Base-by-base conservation (phyloP, 1,140 invertebrate species). In the Lucilia cuprina region DNA sequence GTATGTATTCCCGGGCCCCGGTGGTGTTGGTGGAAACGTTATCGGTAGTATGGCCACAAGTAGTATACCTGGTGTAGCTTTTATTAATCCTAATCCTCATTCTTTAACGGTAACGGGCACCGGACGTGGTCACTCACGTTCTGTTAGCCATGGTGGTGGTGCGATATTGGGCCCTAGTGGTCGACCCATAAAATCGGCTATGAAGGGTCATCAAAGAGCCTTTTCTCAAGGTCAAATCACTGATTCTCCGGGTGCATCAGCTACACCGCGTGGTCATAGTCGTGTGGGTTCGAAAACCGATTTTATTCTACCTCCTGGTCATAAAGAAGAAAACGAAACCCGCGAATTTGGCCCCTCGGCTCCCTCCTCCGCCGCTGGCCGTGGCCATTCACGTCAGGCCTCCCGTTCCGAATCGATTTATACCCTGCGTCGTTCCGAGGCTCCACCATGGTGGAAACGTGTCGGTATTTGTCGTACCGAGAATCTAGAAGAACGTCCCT, bases 321-420 rank as follows among this genome's bases (percentile, higher is more conserved):
- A 96, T 89, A 94, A 93, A 87, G 95, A 93, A 84, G 92, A 92
- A 70, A 91, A 89, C 30, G 92, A 92, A 87, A 86, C 93, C 75
- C 86, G 89, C n/a, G 88, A 89, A 17, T 87, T 88, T 21, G 91
- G 89, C 30, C 91, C 87, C 19, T 89, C 92, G 4, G 91, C 93
- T 5, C 90, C 92, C 41, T 90, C 91, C 2, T 94, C 93, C 1
- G 74, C 82, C 8, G 41, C 50, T n/a, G 89, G 86, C 14, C 93
- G 93, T 25, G 93, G 93, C 0, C 94, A 95, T 88, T 93, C 94
- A n/a, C 91, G 93, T 0, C 93, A 94, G 87, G 94, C 94, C 5
- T 94, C 94, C 3, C 92, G 96, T 82, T 96, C 96, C 0, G 96
- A 98, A 88, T 97, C 96, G 25, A 96, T 97, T 84, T 98, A 97